Conservation (phyloP, 2,888 invertebrate species). For the Sarcophaga caerulescens region DNA sequence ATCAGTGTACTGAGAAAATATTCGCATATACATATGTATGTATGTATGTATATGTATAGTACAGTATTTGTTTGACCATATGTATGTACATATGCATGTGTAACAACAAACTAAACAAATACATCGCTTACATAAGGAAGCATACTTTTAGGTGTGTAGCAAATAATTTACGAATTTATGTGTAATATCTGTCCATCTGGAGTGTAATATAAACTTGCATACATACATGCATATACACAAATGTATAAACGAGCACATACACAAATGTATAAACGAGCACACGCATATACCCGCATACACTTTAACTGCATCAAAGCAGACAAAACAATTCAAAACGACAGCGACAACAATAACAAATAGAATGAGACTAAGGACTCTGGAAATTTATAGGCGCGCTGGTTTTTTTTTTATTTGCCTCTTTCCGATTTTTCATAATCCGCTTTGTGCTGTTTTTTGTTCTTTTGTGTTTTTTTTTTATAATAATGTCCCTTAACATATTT, state of each 20-base stretch:
- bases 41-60: too few relatives aligned
- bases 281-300: background rate
- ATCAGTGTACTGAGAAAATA: too few relatives aligned
- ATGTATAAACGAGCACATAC: background rate
- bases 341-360: background rate
- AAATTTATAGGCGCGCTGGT: slow-evolving; percentile 10
- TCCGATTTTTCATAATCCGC: background rate
- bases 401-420: background rate
- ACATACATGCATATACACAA: too few relatives aligned
- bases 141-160: slow-evolving; percentile 56
- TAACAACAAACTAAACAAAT: slow-evolving; percentile 10
- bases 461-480: background rate
- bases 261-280: background rate
- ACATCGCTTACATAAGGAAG: slow-evolving; percentile 40
- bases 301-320: slow-evolving; percentile 40
- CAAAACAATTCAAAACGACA: slow-evolving; percentile 12
- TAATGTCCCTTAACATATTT: background rate
- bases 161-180: slow-evolving; percentile 49
- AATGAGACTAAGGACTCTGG: background rate
- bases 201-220: too few relatives aligned
- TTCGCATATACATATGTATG: too few relatives aligned
- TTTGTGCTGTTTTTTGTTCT: too few relatives aligned
- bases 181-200: slow-evolving; percentile 7
- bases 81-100: too few relatives aligned
- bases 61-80: too few relatives aligned